A percentile compares a stretch with the other conserved stretches of the same genome.
Conservation (phyloP, 2,888 invertebrate genomes). For the Zeuzera pyrina region DNA sequence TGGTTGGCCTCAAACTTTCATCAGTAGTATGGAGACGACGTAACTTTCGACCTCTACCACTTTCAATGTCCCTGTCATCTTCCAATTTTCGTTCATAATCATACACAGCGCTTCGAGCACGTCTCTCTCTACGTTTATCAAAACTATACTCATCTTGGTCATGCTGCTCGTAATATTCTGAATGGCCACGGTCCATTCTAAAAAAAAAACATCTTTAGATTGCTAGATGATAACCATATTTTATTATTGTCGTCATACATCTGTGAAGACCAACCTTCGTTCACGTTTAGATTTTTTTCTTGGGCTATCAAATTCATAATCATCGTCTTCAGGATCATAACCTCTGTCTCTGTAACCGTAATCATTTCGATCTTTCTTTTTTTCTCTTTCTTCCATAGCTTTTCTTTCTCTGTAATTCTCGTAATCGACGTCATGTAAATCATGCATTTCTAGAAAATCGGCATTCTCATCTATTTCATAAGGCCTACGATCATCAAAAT, state of each 20-base stretch:
- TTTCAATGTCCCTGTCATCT: constrained; percentile 23
- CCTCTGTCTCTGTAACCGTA: constrained; percentile 39
- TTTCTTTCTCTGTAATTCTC: constrained; percentile 67
- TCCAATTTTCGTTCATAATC: constrained; percentile 39
- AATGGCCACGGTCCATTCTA: constrained; percentile 43
- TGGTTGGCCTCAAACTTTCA: constrained; percentile 26
- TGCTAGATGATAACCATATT: no score
- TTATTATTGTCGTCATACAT: no score
- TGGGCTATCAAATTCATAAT: constrained; percentile 42
- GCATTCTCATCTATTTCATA: constrained; percentile 42
- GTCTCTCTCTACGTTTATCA: constrained; percentile 32
- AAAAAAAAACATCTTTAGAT: no score
- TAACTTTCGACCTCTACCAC: constrained; percentile 23
- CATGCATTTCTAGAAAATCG: constrained; percentile 60
- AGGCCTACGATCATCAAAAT: constrained; percentile 38
- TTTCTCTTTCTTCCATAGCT: constrained; percentile 35
- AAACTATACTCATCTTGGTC: constrained; percentile 32
- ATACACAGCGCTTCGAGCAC: constrained; percentile 48
- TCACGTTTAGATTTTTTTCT: no score
- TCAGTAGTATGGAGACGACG: constrained; percentile 48
- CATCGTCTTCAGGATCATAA: constrained; percentile 61
- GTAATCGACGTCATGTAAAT: constrained; percentile 55
- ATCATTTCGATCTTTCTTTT: constrained; percentile 31
- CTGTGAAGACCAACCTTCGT: no score
- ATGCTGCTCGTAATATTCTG: constrained; percentile 46